These are phyloP conservation scores for Pygmarrhopalites habei DNA, from an alignment of 1,140 invertebrate species.

Conservation along the genomic window DNA sequence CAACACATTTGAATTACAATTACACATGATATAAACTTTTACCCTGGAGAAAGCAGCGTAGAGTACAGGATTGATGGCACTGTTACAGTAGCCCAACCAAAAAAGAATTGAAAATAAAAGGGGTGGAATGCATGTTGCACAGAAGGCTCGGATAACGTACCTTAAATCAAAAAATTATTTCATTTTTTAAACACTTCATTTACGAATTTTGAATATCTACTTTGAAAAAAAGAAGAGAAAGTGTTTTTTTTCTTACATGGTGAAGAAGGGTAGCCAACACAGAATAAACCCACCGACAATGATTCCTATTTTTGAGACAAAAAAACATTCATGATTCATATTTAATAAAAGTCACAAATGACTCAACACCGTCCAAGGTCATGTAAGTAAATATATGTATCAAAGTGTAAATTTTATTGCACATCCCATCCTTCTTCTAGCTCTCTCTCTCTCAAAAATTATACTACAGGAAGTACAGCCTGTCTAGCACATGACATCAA, in stretches of 20 bases:
- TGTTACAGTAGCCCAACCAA: conserved; percentile 93
- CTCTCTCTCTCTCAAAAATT: no score
- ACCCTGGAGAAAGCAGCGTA: conserved; percentile 57
- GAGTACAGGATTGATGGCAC: conserved; percentile 33
- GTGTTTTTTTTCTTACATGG: no score
- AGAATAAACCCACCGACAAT: conserved; percentile 89
- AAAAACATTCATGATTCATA: background rate
- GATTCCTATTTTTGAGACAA: conserved; percentile 48
- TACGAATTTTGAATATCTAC: no score
- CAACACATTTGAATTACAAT: background rate
- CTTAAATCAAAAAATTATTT: no score
- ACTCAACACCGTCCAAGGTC: no score
- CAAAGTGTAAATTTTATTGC: background rate
- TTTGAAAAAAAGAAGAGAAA: no score
- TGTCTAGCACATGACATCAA: no score
- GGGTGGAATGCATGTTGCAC: conserved; percentile 66
- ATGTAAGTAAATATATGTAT: background rate
- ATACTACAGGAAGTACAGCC: no score
- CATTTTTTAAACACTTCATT: no score
- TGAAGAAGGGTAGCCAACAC: conserved; percentile 91
- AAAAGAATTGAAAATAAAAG: conserved; percentile 84
- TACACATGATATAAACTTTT: conserved; percentile 41
- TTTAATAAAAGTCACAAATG: no score
- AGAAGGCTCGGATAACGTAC: conserved; percentile 77
- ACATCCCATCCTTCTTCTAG: background rate